A percentile compares a stretch with the other conserved stretches of the same genome.
phyloP scores from a whole-genome alignment of 2,113 vertebrate species.

The Pongo abelii region DNA sequence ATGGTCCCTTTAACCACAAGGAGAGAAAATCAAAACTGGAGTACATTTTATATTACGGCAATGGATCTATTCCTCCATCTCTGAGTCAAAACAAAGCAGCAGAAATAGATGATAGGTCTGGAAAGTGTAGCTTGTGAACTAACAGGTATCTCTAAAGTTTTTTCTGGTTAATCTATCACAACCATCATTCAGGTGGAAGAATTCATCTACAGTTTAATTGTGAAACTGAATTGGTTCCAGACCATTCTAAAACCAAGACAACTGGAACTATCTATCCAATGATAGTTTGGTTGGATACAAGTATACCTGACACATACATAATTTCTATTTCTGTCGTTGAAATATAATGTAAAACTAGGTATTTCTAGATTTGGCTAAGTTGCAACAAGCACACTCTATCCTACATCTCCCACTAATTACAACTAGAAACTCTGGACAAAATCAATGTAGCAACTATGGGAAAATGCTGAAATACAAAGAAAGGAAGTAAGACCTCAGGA shows the following conservation, averaged over 20 bases:
- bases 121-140: neutral
- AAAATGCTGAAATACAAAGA: neutral
- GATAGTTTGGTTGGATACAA: neutral
- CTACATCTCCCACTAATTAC: neutral
- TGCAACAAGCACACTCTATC: neutral
- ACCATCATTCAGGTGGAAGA: neutral
- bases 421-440: neutral
- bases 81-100: neutral
- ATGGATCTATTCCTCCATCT: neutral
- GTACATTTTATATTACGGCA: neutral
- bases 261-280: neutral
- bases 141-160: neutral
- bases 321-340: neutral
- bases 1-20: neutral
- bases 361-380: neutral
- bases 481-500: neutral
- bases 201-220: neutral
- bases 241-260: neutral
- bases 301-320: neutral
- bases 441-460: too few relatives aligned
- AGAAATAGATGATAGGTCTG: neutral
- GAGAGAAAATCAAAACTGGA: neutral
- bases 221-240: neutral
- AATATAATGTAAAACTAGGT: neutral
- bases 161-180: neutral